A percentile compares a stretch with the other conserved stretches of the same genome.
Evolutionary conservation across 1,140 invertebrate species (phyloP).

Genomic region (Drosophila ambigua): DNA sequence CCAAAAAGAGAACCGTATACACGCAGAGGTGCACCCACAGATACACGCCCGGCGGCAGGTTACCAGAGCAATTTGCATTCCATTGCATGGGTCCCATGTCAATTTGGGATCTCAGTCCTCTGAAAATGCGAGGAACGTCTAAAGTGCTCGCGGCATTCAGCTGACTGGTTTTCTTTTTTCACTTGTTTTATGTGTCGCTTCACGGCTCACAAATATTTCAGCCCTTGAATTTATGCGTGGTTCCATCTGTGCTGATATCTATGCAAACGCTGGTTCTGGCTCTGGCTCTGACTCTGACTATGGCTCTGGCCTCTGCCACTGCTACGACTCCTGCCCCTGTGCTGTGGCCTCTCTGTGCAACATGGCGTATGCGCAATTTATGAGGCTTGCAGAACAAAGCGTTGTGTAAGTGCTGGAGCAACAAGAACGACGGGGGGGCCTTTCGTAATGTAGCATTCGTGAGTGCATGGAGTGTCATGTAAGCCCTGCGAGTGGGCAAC

Average conservation of each 20-base stretch:
- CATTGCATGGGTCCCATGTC: conserved; percentile 63
- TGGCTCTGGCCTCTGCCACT: conserved; percentile 5
- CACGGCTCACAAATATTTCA: conserved; percentile 73
- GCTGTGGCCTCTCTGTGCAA: conserved; percentile 37
- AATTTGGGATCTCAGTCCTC: conserved; percentile 46
- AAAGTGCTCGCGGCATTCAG: conserved; percentile 57
- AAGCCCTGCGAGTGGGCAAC: conserved; percentile 14
- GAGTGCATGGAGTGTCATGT: conserved; percentile 19
- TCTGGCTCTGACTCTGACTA: too few relatives aligned
- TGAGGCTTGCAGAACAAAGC: conserved; percentile 72
- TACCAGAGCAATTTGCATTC: conserved; percentile 64
- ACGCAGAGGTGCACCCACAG: neutral
- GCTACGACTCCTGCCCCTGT: neutral
- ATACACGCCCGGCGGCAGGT: too few relatives aligned
- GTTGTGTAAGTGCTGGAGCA: conserved; percentile 37
- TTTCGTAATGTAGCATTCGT: conserved; percentile 39
- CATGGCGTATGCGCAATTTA: conserved; percentile 79
- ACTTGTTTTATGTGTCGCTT: conserved; percentile 33
- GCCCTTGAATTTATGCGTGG: conserved; percentile 69
- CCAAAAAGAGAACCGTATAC: conserved; percentile 25
- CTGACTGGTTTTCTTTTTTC: conserved; percentile 34
- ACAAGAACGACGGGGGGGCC: conserved; percentile 26
- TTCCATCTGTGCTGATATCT: neutral
- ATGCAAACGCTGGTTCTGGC: neutral
- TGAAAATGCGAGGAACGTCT: conserved; percentile 22